A percentile compares a stretch with the other conserved stretches of the same genome.
These are phyloP conservation scores for Pterostichus niger DNA, from an alignment of 2,888 invertebrate genomes.

Conservation along the genomic window DNA sequence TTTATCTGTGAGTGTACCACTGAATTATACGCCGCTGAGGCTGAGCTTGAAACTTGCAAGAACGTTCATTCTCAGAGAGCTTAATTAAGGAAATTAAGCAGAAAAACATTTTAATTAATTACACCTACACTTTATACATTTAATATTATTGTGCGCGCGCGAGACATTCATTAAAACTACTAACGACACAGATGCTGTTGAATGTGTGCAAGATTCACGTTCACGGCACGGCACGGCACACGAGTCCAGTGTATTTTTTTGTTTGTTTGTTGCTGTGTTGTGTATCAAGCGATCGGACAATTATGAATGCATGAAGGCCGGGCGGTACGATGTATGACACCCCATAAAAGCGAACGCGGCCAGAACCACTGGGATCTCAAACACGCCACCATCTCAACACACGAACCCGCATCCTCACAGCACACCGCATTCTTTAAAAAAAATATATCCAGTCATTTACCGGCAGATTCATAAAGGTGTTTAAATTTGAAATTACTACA, in stretches of 20 bases:
- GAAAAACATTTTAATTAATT: slow-evolving; percentile 67
- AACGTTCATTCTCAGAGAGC: slow-evolving; percentile 62
- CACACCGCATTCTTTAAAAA: background rate
- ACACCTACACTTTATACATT: slow-evolving; percentile 66
- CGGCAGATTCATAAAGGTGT: too few relatives aligned
- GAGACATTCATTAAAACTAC: slow-evolving; percentile 65
- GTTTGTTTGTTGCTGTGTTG: background rate
- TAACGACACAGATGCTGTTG: slow-evolving; percentile 57
- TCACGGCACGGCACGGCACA: background rate
- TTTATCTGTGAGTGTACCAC: slow-evolving; percentile 46
- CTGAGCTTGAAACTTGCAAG: slow-evolving; percentile 52
- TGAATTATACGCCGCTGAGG: slow-evolving; percentile 40
- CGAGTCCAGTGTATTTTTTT: background rate
- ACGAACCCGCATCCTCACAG: background rate
- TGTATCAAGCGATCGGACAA: slow-evolving; percentile 14
- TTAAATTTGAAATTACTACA: too few relatives aligned
- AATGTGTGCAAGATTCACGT: background rate
- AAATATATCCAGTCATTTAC: background rate
- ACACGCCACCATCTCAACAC: background rate
- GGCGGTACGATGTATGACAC: slow-evolving; percentile 72
- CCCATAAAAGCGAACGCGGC: slow-evolving; percentile 73
- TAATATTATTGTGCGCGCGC: slow-evolving; percentile 63
- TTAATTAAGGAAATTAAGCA: slow-evolving; percentile 67
- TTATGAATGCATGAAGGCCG: slow-evolving; percentile 46
- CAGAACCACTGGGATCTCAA: background rate